Conservation (phyloP, 1,140 invertebrate genomes). For the Sipha flava region DNA sequence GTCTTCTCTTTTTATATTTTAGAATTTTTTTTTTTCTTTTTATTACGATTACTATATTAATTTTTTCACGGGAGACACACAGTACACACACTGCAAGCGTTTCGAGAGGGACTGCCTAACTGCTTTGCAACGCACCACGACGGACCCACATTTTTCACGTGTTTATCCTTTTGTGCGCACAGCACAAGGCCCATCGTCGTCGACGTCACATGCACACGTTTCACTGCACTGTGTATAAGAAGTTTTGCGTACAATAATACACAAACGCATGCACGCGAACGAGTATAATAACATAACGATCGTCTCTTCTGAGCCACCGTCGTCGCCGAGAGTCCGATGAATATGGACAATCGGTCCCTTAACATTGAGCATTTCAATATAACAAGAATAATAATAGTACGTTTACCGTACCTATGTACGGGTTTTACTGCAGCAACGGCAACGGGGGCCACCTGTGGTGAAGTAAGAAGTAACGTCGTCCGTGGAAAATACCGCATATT, state of each 20-base stretch:
- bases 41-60: neutral
- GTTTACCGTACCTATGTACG: no score
- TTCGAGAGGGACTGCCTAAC: neutral
- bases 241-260: neutral
- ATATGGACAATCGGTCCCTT: neutral
- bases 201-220: no score
- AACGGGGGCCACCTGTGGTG: no score
- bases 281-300: neutral
- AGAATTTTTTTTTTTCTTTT: neutral
- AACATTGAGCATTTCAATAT: neutral
- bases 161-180: neutral
- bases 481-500: no score
- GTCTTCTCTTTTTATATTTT: conserved; percentile 1
- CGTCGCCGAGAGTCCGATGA: neutral
- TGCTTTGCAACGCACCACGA: neutral
- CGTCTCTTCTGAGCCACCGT: neutral
- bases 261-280: neutral
- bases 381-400: neutral
- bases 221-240: neutral
- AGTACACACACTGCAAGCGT: no score
- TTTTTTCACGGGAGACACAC: neutral
- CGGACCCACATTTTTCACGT: neutral
- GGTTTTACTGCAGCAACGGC: no score
- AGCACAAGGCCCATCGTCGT: neutral
- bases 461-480: no score